These are phyloP conservation scores for Acrobasis suavella DNA, from an alignment of 2,888 invertebrate species.

Conservation along the genomic window DNA sequence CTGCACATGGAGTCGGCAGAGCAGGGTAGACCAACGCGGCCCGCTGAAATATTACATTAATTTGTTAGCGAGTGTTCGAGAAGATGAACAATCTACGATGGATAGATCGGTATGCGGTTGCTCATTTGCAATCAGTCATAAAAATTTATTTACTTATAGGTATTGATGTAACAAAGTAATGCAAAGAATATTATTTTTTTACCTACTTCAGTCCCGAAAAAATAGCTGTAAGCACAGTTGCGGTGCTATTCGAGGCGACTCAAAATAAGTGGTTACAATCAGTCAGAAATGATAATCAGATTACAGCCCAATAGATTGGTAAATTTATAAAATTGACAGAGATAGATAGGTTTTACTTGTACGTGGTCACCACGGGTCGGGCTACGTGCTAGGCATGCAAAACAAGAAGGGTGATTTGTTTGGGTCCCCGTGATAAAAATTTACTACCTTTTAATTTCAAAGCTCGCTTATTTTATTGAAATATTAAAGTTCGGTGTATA, in stretches of 20 bases:
- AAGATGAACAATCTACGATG: not conserved
- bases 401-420: too few species aligned
- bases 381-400: too few species aligned
- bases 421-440: too few species aligned
- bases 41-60: constrained; percentile 57
- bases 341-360: too few species aligned
- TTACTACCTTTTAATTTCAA: not conserved
- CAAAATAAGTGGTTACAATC: too few species aligned
- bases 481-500: not conserved
- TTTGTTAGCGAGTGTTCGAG: not conserved
- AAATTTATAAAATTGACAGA: too few species aligned
- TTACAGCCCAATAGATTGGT: too few species aligned
- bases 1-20: constrained; percentile 66
- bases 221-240: too few species aligned
- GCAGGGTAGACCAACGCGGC: constrained; percentile 54
- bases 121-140: not conserved
- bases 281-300: too few species aligned
- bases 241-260: too few species aligned
- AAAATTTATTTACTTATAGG: not conserved
- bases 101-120: not conserved
- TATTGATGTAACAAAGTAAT: not conserved
- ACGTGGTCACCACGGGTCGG: too few species aligned
- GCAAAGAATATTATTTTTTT: not conserved
- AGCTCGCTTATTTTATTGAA: not conserved
- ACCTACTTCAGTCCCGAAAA: too few species aligned